These are phyloP conservation scores for Agrochola lychnidis DNA, from an alignment of 2,888 invertebrate genomes.

Conservation along the genomic window DNA sequence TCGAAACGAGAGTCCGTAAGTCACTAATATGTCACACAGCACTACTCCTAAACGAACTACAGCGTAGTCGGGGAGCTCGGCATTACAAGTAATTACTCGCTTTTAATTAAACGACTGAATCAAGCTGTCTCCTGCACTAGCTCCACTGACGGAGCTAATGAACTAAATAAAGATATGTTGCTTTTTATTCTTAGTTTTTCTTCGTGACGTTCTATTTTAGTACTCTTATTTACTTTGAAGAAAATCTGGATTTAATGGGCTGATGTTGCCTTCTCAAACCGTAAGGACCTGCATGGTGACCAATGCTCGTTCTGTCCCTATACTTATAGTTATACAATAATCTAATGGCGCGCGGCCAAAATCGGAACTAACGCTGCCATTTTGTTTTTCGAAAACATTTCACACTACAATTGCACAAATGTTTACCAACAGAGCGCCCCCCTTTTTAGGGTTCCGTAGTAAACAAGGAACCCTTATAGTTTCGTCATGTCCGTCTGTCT, in stretches of 20 bases:
- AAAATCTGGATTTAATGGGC: slow-evolving; percentile 4
- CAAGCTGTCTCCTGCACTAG: slow-evolving; percentile 62
- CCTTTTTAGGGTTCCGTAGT: no score
- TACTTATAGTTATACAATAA: background rate
- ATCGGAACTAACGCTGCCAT: background rate
- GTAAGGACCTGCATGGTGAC: no score
- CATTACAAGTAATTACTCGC: slow-evolving; percentile 65
- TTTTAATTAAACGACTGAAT: slow-evolving; percentile 68
- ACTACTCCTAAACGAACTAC: slow-evolving; percentile 19
- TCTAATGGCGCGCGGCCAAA: background rate
- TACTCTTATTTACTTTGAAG: background rate
- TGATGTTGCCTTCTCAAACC: background rate
- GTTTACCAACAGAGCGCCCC: background rate
- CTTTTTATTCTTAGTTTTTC: slow-evolving; percentile 38
- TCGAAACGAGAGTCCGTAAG: slow-evolving; percentile 33
- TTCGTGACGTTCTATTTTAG: slow-evolving; percentile 17
- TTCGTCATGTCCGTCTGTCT: no score
- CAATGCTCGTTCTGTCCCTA: background rate
- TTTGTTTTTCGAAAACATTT: background rate
- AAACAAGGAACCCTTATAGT: no score
- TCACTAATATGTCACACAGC: slow-evolving; percentile 34
- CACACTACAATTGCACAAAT: background rate
- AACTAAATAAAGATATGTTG: slow-evolving; percentile 55
- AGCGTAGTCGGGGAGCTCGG: slow-evolving; percentile 44
- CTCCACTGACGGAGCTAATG: slow-evolving; percentile 48